Percentiles rank a stretch among this genome's conserved stretches.
phyloP scores from a whole-genome alignment of 2,797 vertebrate species.

The Hephaestus fuliginosus region DNA sequence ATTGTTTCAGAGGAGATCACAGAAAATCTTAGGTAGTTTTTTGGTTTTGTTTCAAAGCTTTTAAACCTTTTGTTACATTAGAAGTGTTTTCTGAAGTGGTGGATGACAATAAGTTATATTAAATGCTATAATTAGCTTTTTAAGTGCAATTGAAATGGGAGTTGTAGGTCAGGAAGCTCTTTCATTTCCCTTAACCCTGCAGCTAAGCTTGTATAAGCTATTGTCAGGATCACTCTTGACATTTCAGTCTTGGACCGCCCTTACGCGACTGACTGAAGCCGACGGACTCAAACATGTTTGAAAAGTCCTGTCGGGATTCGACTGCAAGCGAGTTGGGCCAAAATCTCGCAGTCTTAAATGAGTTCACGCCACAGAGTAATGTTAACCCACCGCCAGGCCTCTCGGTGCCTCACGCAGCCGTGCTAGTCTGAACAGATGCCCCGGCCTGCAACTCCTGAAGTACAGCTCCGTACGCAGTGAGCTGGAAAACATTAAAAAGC shows the following conservation, averaged over 20 bases:
- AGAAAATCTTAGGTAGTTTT: background rate
- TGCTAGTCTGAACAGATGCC: conserved; percentile 48
- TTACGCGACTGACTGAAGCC: conserved; percentile 12
- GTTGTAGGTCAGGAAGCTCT: conserved; percentile 15
- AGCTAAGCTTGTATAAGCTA: conserved; percentile 14
- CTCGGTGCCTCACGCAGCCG: conserved; percentile 7
- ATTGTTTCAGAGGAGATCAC: background rate
- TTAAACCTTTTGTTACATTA: background rate
- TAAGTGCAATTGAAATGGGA: background rate
- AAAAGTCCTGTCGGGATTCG: conserved; percentile 18
- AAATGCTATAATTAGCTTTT: background rate
- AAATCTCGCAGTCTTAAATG: conserved; percentile 15
- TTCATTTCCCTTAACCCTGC: conserved; percentile 1
- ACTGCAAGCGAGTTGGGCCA: conserved; percentile 24
- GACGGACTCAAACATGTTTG: conserved; percentile 58
- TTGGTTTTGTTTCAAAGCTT: background rate
- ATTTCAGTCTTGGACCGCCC: conserved; percentile 10
- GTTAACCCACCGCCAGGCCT: conserved; percentile 8
- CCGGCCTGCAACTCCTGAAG: conserved; percentile 3
- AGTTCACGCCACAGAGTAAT: conserved; percentile 28
- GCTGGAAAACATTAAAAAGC: conserved; percentile 22
- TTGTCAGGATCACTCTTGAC: conserved; percentile 22
- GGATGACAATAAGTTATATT: background rate
- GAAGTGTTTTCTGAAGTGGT: background rate
- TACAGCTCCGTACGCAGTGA: conserved; percentile 18